Percentiles rank a stretch among this genome's conserved stretches.
phyloP scores from a whole-genome alignment of 64 coral and sea anemone species.

The Stichodactyla mertensii region DNA sequence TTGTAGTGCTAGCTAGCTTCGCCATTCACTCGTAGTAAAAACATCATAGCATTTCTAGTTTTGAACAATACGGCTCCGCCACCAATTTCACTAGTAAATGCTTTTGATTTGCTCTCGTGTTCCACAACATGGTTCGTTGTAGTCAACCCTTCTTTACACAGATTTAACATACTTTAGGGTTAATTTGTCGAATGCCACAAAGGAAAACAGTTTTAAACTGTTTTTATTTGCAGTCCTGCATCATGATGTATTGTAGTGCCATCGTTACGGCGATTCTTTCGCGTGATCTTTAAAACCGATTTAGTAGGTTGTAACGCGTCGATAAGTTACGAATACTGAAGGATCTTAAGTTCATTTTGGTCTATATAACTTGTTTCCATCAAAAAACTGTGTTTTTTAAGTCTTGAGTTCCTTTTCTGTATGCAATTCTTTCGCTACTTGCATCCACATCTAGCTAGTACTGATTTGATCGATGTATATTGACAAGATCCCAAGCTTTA shows the following conservation, averaged over 20 bases:
- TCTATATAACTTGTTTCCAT: not conserved
- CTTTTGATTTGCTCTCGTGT: not conserved
- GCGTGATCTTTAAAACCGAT: constrained; percentile 14
- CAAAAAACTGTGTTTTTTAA: not conserved
- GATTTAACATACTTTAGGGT: not conserved
- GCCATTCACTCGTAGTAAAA: not conserved
- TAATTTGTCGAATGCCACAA: not conserved
- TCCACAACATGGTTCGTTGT: not conserved
- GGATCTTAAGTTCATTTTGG: not conserved
- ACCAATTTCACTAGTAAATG: not conserved
- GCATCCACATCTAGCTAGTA: not conserved
- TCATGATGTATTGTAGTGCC: not conserved
- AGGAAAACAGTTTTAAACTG: not conserved
- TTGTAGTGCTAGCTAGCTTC: not conserved
- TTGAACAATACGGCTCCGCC: not conserved
- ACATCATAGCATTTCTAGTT: not conserved
- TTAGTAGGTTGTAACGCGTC: constrained; percentile 13
- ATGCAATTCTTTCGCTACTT: not conserved
- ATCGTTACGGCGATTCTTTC: constrained; percentile 14
- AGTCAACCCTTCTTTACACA: not conserved
- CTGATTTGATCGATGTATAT: not conserved
- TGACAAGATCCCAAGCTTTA: not conserved
- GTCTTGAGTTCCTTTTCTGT: not conserved
- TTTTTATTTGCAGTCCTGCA: not conserved
- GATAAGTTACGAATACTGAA: not conserved